Evolutionary conservation across 2,797 vertebrate species (phyloP), one percentile per base, ranked within the genome.

Genomic region (Stomatorhinus walkeri): DNA sequence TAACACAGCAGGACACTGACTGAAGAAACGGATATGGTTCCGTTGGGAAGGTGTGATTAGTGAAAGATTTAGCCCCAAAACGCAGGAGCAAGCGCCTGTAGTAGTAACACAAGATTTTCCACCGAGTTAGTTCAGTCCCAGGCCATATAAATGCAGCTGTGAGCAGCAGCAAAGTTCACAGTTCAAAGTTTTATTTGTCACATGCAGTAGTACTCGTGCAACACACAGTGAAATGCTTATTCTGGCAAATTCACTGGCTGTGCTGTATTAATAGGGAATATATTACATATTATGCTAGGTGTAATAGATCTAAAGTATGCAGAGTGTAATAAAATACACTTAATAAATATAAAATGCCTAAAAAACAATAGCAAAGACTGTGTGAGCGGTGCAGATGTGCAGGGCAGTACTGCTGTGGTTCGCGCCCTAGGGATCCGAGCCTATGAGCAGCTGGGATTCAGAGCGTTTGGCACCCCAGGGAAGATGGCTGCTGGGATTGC

Each of bases 391-490:
- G 68, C 32, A 76, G 32, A 76, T 76, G 68, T 19, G 68, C 68
- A 40, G 32, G 32, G 32, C 68, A 40, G 0, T 87, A 46, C 46
- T 52, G n/a, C 72, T 48, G 52, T 1, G n/a, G 32, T n/a, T 51
- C 68, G 1, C 48, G 68, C n/a, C 19, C 88, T 92, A 99, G 98
- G 98, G 90, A 98, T 99, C 90, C 97, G 98, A 0, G 98, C 98
- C 3, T 99, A 99, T 0, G 98, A 99, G 92, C 98, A 98, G 95
- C 94, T 99, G 83, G 98, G 98, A 87, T 97, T 94, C 93, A 96
- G 97, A 90, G 98, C 98, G 64, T 99, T 99, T 0, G 98, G 98
- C 90, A 99, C 97, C 0, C 96, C 98, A 0, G 98, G 98, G n/a
- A 99, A 99, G 93, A 94, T 99, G 96, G 98, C 96, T 0, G 98